Evolutionary conservation across 2,113 vertebrate genomes (phyloP).

Genomic region (Hemibagrus wyckioides): DNA sequence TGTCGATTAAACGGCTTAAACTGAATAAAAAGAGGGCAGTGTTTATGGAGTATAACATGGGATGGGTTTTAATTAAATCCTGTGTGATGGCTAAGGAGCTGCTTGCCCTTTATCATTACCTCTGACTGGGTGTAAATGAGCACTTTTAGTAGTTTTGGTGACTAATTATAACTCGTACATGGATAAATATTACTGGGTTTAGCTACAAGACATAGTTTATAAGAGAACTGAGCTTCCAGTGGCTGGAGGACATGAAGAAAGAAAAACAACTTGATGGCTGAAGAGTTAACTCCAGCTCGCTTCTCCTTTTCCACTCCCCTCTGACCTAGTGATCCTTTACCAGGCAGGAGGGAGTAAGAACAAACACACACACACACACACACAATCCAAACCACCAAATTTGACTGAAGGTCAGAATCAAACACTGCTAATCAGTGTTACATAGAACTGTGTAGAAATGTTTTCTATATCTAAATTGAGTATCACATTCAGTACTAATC

Average conservation of each 20-base stretch:
- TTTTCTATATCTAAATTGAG: too few species aligned
- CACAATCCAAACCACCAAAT: too few species aligned
- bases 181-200: neutral
- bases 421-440: too few species aligned
- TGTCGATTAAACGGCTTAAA: too few species aligned
- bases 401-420: too few species aligned
- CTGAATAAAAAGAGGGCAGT: too few species aligned
- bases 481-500: too few species aligned
- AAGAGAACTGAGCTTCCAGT: neutral
- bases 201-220: neutral
- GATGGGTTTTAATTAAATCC: too few species aligned
- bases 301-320: slow-evolving; percentile 1
- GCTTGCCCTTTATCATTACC: neutral
- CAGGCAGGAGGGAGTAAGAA: slow-evolving; percentile 4
- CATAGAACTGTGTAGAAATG: too few species aligned
- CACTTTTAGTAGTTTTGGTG: neutral
- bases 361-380: slow-evolving; percentile 20
- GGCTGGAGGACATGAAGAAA: neutral
- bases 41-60: too few species aligned
- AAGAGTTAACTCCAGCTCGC: neutral
- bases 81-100: neutral
- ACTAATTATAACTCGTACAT: neutral
- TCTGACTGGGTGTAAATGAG: neutral
- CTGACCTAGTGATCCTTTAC: slow-evolving; percentile 23
- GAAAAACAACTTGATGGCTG: neutral